Evolutionary conservation across 2,113 vertebrate species (phyloP), one percentile per base, ranked within the genome.

Genomic region (Phaethon lepturus): DNA sequence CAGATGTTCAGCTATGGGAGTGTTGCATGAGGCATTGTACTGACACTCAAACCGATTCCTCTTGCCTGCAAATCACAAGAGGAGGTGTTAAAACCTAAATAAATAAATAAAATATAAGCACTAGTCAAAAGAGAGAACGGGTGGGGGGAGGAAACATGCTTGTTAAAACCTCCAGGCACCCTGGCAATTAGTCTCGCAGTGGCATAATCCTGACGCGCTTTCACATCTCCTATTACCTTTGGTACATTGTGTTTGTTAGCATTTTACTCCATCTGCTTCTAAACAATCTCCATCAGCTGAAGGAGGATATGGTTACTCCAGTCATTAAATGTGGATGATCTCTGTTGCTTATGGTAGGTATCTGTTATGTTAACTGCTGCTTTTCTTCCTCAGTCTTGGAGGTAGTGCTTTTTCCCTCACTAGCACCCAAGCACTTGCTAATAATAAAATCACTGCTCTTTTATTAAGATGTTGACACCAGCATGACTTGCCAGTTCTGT

Each of bases 1-100:
- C 94, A 96, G 94, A 94, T 94, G 95, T 95, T 95, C 83, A 40
- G 68, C 86, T 82, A 15, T 6, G 79, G 62, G 53, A 91, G 69
- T 22, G 28, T 42, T 88, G 72, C 75, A 17, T 25, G 88, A 83
- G 20, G 55, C 94, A 74, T 71, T 84, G 52, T 86, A 6, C 60
- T 94, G 92, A 45, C 68, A 11, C 67, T 75, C 58, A 92, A 95
- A 93, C 72, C 5, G 18, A 87, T 78, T 93, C 85, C 59, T 75
- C 64, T 63, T 52, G 76, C 83, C 89, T 73, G 18, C 73, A 85
- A 78, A 90, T 96, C 93, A 73, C 59, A 66, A 89, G 45, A 88
- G 84, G 66, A 95, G 95, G 93, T 97, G 93, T 94, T 94, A 91
- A 94, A 96, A 86, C 81, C 53, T 90, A 91, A 90, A 85, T 90